Conservation (phyloP, 2,113 vertebrate genomes). For the Smithornis capensis region DNA sequence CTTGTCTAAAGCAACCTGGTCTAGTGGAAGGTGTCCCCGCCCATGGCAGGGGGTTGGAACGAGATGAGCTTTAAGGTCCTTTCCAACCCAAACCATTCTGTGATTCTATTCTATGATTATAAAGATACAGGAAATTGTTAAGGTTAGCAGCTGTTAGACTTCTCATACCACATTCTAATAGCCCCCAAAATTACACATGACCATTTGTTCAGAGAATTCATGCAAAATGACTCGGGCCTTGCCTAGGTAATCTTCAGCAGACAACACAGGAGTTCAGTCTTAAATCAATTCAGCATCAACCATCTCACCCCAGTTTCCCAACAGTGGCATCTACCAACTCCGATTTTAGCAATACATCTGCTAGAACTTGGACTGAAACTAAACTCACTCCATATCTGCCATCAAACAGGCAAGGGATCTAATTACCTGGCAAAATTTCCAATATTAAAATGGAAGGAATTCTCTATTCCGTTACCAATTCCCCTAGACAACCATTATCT, state of each 20-base stretch:
- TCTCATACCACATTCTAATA: neutral
- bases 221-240: neutral
- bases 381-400: conserved; percentile 29
- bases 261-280: neutral
- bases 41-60: neutral
- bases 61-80: neutral
- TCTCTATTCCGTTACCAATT: neutral
- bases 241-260: neutral
- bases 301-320: neutral
- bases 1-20: neutral
- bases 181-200: neutral
- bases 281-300: neutral
- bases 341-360: conserved; percentile 22
- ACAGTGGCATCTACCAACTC: neutral
- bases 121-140: neutral
- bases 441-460: conserved; percentile 7
- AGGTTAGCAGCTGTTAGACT: neutral
- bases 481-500: conserved; percentile 31
- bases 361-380: neutral
- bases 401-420: conserved; percentile 24
- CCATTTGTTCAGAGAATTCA: neutral
- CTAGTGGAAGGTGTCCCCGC: neutral
- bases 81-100: neutral
- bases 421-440: conserved; percentile 29
- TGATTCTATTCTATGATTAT: neutral